Percentiles rank a stretch among this genome's conserved stretches.
Conservation (phyloP, 2,888 invertebrate species). For the Anaspis maculata region DNA sequence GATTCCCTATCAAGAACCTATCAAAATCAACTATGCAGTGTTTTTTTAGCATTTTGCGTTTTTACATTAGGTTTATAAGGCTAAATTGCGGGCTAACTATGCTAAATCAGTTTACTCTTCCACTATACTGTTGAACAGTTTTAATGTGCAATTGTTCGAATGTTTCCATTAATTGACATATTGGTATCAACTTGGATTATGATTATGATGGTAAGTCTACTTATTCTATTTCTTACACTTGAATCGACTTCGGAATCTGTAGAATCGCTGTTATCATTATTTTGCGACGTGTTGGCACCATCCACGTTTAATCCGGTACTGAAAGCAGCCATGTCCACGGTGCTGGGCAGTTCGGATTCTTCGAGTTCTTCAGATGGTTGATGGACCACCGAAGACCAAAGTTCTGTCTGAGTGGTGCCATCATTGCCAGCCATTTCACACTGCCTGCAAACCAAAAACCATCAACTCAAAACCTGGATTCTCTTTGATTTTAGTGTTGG, state of each 20-base stretch:
- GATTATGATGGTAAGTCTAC: not conserved
- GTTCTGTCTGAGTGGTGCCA: conserved; percentile 37
- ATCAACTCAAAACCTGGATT: not conserved
- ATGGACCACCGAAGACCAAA: conserved; percentile 51
- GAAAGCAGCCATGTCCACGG: conserved; percentile 59
- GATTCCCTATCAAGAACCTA: no score
- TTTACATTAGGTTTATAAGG: no score
- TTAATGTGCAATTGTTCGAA: no score
- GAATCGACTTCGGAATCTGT: conserved; percentile 52
- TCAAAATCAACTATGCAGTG: no score
- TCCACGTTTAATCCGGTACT: conserved; percentile 43
- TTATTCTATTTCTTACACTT: conserved; percentile 29
- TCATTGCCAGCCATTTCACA: conserved; percentile 39
- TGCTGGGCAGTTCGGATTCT: conserved; percentile 54
- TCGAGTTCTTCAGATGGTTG: conserved; percentile 54
- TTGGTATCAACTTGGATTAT: no score
- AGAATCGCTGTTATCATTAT: conserved; percentile 39
- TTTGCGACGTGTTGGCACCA: conserved; percentile 22
- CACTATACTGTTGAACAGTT: no score
- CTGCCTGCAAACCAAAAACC: not conserved
- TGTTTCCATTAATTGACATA: conserved; percentile 2
- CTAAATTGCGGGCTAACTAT: no score
- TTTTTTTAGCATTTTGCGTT: no score
- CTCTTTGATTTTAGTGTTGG: conserved; percentile 26
- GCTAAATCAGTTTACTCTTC: no score